Evolutionary conservation across 2,888 invertebrate genomes (phyloP), one percentile per base, ranked within the genome.

Genomic region (Acleris cristana): DNA sequence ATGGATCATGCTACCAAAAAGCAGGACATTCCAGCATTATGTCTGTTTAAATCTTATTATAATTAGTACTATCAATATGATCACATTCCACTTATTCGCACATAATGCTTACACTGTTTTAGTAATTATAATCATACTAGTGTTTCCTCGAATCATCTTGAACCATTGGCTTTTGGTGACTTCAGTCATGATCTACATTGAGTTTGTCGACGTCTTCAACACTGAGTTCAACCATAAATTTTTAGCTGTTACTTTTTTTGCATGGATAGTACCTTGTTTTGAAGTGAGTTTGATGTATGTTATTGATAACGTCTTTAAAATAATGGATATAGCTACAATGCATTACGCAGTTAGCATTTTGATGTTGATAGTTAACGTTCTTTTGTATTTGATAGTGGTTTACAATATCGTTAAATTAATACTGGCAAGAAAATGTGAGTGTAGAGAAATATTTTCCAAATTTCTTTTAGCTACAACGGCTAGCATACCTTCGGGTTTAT

Each of bases 401-500:
- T 56, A 18, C 18, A 34, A 40, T 51, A 44, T 30, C 34, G n/a
- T 64, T n/a, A 49, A 51, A 18, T 40, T 64, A 10, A 21, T 54
- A 2, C 18, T 40, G 16, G 40, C 12, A 7, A 18, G 21, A 12
- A 40, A 23, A 26, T 18, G 49, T 6, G 12, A 40, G 16, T 19
- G 21, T 21, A 55, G 14, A 8, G 40, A 49, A n/a, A 40, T 44
- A 23, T 40, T 6, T 49, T 34, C 63, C 3, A 64, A 21, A 16
- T 8, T 64, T 0, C 3, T 51, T n/a, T 18, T 64, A 3, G 48
- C 34, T 0, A 40, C 56, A 18, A 4, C 40, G 1, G 21, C 51
- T n/a, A 12, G 49, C 34, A 64, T 64, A 51, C 63, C 63, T 8
- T 56, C 63, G 23, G 63, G 63, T 18, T 2, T 64, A 12, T 23